A percentile compares a stretch with the other conserved stretches of the same genome.
Conservation (phyloP, 2,888 invertebrate species). For the Ariolimax columbianus region DNA sequence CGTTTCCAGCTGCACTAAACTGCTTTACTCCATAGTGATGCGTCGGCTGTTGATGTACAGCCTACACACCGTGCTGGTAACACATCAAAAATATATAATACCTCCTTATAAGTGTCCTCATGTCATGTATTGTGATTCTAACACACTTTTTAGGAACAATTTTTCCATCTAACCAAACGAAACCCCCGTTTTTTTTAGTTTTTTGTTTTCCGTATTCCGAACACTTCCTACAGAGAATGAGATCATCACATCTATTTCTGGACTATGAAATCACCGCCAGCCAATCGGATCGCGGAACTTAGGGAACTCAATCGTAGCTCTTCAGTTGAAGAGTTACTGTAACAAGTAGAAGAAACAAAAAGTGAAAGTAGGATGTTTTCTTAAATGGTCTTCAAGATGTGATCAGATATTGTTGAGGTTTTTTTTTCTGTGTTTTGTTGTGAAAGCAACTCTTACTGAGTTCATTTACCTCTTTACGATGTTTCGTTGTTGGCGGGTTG, state of each 20-base stretch:
- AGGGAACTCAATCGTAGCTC: constrained; percentile 1
- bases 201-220: not conserved
- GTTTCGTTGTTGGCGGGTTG: no score
- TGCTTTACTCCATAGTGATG: not conserved
- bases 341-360: not conserved
- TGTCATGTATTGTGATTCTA: not conserved
- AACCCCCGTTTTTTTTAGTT: constrained; percentile 19
- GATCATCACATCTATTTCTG: constrained; percentile 47
- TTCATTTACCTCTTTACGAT: no score
- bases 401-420: no score
- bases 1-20: not conserved
- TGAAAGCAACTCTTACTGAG: no score
- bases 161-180: constrained; percentile 4
- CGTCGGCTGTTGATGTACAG: not conserved
- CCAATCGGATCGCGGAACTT: constrained; percentile 22
- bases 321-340: constrained; percentile 6
- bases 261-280: constrained; percentile 39
- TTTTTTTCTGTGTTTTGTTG: no score
- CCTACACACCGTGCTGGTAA: not conserved
- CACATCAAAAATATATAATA: not conserved
- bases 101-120: not conserved
- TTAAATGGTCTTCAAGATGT: no score
- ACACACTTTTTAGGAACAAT: not conserved
- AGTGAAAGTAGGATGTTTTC: constrained; percentile 25
- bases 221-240: constrained; percentile 45